Conservation (phyloP, 92 coral and sea anemone species). For the Muricea muricata region DNA sequence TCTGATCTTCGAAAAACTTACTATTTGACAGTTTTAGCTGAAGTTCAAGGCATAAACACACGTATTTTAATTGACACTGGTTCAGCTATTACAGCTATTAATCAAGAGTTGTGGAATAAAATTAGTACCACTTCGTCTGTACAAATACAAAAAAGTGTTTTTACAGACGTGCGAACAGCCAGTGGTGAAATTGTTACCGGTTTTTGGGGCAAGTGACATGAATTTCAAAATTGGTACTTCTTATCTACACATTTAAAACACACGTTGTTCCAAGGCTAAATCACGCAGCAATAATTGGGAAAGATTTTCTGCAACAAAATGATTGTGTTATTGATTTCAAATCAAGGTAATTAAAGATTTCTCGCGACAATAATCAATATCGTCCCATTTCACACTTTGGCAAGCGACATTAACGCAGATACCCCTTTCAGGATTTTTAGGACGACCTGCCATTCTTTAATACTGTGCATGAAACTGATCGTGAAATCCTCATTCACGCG, state of each 20-base stretch:
- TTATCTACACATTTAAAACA: not conserved
- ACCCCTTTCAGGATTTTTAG: no score
- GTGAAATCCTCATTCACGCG: slow-evolving; percentile 29
- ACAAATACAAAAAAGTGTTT: not conserved
- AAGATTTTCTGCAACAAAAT: slow-evolving; percentile 64
- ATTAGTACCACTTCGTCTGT: not conserved
- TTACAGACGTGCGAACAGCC: not conserved
- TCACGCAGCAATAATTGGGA: slow-evolving; percentile 67
- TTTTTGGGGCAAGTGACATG: not conserved
- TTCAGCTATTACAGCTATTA: not conserved
- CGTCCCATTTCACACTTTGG: not conserved
- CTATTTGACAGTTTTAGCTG: not conserved
- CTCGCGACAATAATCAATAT: not conserved
- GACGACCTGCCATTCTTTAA: not conserved
- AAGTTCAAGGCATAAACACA: not conserved
- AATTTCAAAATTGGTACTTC: not conserved
- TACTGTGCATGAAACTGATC: not conserved
- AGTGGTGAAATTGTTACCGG: not conserved
- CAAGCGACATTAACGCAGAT: no score
- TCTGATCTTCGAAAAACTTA: not conserved
- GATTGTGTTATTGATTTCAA: slow-evolving; percentile 54
- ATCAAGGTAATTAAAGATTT: not conserved
- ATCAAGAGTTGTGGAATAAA: not conserved
- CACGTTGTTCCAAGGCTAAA: slow-evolving; percentile 41
- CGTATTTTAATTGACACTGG: not conserved